These are phyloP conservation scores for Phoeniculus purpureus DNA, from an alignment of 2,797 vertebrate genomes.

Conservation along the genomic window DNA sequence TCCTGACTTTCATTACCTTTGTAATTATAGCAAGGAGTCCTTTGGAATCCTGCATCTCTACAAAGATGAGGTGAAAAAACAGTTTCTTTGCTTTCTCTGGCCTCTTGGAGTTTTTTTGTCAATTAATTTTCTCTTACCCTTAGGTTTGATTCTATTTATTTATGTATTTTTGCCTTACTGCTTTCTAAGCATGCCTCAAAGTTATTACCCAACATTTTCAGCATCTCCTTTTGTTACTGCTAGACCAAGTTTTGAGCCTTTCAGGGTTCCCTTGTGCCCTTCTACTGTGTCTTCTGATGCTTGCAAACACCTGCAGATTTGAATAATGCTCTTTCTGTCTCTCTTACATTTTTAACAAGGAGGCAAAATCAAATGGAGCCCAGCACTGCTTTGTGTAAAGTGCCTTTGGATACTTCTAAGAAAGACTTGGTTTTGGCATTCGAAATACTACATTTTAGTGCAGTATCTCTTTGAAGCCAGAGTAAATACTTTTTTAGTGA, in stretches of 20 bases:
- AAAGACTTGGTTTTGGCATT: not conserved
- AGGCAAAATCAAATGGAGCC: slow-evolving; percentile 18
- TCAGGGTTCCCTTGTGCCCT: not conserved
- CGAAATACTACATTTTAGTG: not conserved
- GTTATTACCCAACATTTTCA: not conserved
- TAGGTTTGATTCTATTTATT: not conserved
- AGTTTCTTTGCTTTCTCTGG: not conserved
- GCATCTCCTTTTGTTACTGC: not conserved
- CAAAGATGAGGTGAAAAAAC: not conserved
- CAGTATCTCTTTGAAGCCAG: not conserved
- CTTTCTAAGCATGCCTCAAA: not conserved
- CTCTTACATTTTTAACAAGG: not conserved
- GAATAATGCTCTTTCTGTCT: not conserved
- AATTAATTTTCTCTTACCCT: not conserved
- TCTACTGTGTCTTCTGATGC: not conserved
- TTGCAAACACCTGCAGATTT: not conserved
- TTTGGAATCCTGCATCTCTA: accelerated
- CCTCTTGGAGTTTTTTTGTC: not conserved
- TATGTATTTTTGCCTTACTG: not conserved
- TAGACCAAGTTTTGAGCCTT: not conserved
- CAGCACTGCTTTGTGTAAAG: not conserved
- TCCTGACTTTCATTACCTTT: not conserved
- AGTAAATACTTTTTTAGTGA: not conserved
- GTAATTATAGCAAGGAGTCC: not conserved
- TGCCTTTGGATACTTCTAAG: not conserved